Base-by-base conservation (phyloP, 1,140 invertebrate species). In the Saccostrea cuccullata region DNA sequence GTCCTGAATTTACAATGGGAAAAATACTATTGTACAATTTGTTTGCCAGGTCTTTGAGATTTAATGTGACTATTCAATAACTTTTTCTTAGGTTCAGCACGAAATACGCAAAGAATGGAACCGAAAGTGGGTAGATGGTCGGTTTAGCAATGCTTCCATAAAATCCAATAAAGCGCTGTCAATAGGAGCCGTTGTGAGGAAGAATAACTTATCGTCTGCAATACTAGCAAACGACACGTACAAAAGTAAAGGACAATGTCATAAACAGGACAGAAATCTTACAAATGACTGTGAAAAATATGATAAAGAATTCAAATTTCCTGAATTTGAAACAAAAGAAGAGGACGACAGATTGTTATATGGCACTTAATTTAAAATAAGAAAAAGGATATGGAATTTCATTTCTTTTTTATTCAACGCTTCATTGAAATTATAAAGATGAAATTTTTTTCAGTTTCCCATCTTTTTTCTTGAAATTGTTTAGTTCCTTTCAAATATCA, bases 21-120 rank as follows among this genome's bases (percentile, higher is more conserved):
- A 36, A 36, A 36, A 36, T 36, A 2, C 30, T 36, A 36, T 36
- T 36, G 30, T 36, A 36, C 30, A 36, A 1, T 36, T 36, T 36
- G 30, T 1, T 36, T n/a, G 1, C 30, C 30, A 36, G 30, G 30
- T 36, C 30, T 36, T 36, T 36, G 30, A 36, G 2, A 36, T 36
- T 36, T 2, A 36, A 36, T 36, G 30, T 36, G 30, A 47, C 9
- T 47, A 47, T 47, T 47, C 0, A 3, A 8, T 47, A 8, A 47
- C 47, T 47, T 47, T 47, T 47, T 26, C 15, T 15, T 26, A 84
- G 91, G 92, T 92, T 2, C 89, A 91, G 82, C 77, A 90, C 0
- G 92, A 93, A 88, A 86, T 93, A 26, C 73, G 87, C 23, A 93
- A 93, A 82, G 89, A 87, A 15, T 93, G 91, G 91, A 89, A 91